Conservation (phyloP, 2,797 vertebrate genomes). For the Darevskia nairensis region DNA sequence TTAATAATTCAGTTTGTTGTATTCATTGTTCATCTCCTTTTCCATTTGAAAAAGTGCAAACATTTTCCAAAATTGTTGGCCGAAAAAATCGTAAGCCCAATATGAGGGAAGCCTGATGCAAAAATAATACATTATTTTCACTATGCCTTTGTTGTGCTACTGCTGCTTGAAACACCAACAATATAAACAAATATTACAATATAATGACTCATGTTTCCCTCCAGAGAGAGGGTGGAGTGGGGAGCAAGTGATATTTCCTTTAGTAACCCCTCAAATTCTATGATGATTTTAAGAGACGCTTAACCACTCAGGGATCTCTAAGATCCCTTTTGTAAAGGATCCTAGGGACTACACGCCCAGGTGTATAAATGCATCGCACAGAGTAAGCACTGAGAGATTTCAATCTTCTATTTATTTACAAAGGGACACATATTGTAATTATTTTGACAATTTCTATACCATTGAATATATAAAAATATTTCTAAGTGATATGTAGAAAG, state of each 20-base stretch:
- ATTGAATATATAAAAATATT: too few relatives aligned
- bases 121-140: constrained; percentile 32
- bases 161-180: not conserved
- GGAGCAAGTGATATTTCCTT: not conserved
- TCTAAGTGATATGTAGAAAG: too few relatives aligned
- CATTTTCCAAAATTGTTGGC: too few relatives aligned
- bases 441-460: too few relatives aligned
- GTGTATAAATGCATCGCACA: not conserved
- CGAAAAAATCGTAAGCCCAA: too few relatives aligned
- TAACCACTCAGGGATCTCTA: constrained; percentile 9
- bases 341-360: not conserved
- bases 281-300: not conserved
- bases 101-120: not conserved
- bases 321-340: not conserved
- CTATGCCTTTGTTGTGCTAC: not conserved
- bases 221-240: not conserved
- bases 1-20: constrained; percentile 18
- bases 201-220: constrained; percentile 11
- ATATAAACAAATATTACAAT: not conserved
- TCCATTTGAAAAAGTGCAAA: not conserved
- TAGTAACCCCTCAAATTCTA: constrained; percentile 22
- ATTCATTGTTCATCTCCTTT: constrained; percentile 36
- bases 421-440: not conserved
- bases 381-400: not conserved
- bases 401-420: not conserved